A percentile compares a stretch with the other conserved stretches of the same genome.
Conservation (phyloP, 1,140 invertebrate species). For the Oncopodura yosiiana region DNA sequence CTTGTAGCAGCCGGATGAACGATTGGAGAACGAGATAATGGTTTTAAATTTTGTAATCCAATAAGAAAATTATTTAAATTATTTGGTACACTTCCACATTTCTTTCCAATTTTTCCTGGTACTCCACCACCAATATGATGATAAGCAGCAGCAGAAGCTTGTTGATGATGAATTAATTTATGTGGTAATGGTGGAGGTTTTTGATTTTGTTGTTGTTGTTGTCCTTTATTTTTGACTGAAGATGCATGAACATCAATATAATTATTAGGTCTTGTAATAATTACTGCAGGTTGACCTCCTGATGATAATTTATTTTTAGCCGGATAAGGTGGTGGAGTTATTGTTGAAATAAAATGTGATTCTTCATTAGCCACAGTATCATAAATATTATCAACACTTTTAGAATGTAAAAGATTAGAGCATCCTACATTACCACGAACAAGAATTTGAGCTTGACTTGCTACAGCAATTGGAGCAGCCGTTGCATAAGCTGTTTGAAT, state of each 20-base stretch:
- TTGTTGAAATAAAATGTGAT: conserved; percentile 1
- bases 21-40: conserved; percentile 33
- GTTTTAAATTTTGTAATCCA: conserved; percentile 33
- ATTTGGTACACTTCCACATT: conserved; percentile 28
- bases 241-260: conserved; percentile 57
- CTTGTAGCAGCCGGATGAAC: conserved; percentile 28
- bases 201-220: conserved; percentile 14
- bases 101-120: conserved; percentile 17
- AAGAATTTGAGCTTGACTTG: conserved; percentile 35
- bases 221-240: conserved; percentile 37
- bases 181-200: background rate
- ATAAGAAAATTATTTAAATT: conserved; percentile 26
- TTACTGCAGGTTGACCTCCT: conserved; percentile 45
- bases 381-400: conserved; percentile 35
- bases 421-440: conserved; percentile 23
- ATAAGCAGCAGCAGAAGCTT: conserved; percentile 1
- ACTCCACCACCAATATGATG: conserved; percentile 7
- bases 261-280: conserved; percentile 55
- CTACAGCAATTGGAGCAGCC: conserved; percentile 35
- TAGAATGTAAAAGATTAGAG: conserved; percentile 31
- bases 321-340: conserved; percentile 31
- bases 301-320: conserved; percentile 27
- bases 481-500: conserved; percentile 39
- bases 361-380: conserved; percentile 33
- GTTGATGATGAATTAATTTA: conserved; percentile 40